Base-by-base conservation (phyloP, 1,140 invertebrate genomes). In the Prorops nasuta region DNA sequence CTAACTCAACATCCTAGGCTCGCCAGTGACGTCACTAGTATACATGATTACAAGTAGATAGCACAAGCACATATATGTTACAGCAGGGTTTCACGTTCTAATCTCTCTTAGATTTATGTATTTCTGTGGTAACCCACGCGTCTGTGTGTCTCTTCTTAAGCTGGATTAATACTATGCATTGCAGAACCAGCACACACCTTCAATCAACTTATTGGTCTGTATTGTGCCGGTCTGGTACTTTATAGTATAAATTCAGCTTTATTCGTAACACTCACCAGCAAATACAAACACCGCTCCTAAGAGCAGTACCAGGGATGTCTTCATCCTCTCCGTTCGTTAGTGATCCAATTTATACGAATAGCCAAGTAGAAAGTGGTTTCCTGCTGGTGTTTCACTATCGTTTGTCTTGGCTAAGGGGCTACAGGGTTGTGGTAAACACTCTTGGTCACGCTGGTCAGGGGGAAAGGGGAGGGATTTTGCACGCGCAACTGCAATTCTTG, bases 21-120 rank as follows among this genome's bases (percentile, higher is more conserved):
- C 58, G 59, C 56, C 46, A 63, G 47, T 74, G 73, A 76, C 74
- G 72, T 77, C 71, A 75, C 44, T 51, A n/a, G n/a, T 59, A 74
- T 69, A 66, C 64, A 60, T 66, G 67, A 72, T 69, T n/a, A n/a
- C 61, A 51, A 65, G 61, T 60, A 48, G 63, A 60, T 56, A n/a
- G n/a, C n/a, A n/a, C n/a, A n/a, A n/a, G n/a, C n/a, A n/a, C n/a
- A n/a, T n/a, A n/a, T n/a, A n/a, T n/a, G n/a, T n/a, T n/a, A n/a
- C n/a, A 63, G 45, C 44, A 63, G 66, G 71, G 72, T 76, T 77
- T 77, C 72, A 77, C 74, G 67, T 69, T 74, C 73, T 77, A 75
- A 74, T 76, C 66, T 69, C 70, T 77, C 76, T 75, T 77, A 74
- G 24, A 28, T 28, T 10, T 10, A 28, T 28, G 24, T 28, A 4